Percentiles rank a stretch among this genome's conserved stretches.
These are phyloP conservation scores for Hypercompe scribonia DNA, from an alignment of 2,888 invertebrate species.

Conservation along the genomic window DNA sequence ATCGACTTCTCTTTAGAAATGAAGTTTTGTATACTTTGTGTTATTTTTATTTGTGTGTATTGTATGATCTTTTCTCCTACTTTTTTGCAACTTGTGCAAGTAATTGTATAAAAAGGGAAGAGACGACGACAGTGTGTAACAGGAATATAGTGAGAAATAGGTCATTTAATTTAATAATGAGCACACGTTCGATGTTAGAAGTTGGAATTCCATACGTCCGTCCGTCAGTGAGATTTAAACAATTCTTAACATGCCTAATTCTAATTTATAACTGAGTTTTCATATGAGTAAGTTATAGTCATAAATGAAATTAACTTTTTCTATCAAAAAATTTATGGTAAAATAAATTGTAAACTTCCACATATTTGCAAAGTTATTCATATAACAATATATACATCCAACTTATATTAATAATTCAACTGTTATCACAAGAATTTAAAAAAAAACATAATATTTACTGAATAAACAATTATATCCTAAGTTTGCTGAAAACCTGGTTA, in stretches of 20 bases:
- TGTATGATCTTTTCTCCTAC: background rate
- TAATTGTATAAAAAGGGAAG: background rate
- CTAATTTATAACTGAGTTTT: too few species aligned
- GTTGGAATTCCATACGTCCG: too few species aligned
- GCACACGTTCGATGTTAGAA: background rate
- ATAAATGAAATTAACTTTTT: too few species aligned
- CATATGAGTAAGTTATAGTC: too few species aligned
- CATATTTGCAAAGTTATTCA: background rate
- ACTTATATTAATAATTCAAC: background rate
- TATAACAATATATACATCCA: background rate
- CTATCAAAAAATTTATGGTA: too few species aligned
- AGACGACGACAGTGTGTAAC: background rate
- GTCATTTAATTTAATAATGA: too few species aligned
- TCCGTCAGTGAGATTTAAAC: too few species aligned
- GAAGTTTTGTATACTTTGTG: too few species aligned
- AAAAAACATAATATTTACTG: background rate
- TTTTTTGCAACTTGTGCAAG: background rate
- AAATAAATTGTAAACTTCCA: background rate
- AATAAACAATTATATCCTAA: constrained; percentile 12
- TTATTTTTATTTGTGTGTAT: background rate
- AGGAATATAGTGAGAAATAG: background rate
- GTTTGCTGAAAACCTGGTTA: constrained; percentile 18
- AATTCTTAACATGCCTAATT: too few species aligned
- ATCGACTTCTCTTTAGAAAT: too few species aligned
- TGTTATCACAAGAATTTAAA: background rate